Conservation (phyloP, 2,888 invertebrate genomes). For the Mesoligia furuncula region DNA sequence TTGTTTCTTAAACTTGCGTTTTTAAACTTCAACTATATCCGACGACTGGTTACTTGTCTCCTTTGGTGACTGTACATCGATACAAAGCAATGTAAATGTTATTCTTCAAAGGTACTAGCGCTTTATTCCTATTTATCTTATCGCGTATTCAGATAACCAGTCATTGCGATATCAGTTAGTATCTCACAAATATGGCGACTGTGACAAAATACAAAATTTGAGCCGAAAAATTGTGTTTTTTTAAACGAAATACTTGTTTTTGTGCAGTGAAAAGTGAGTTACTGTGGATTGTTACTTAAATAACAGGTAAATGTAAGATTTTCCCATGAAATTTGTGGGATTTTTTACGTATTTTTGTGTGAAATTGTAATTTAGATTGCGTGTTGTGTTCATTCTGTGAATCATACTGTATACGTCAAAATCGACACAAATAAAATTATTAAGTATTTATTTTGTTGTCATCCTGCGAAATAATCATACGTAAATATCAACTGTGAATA, state of each 20-base stretch:
- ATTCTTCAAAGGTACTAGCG: conserved; percentile 33
- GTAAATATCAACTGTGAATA: not conserved
- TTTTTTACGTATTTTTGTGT: not conserved
- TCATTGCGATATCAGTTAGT: conserved; percentile 21
- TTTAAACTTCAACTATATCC: no score
- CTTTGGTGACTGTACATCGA: not conserved
- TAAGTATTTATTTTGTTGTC: not conserved
- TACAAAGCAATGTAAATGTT: conserved; percentile 1
- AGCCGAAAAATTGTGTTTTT: not conserved
- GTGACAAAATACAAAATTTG: conserved; percentile 2
- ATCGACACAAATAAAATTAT: not conserved
- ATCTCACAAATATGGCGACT: conserved; percentile 19
- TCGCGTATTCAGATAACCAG: conserved; percentile 28
- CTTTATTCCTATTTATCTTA: conserved; percentile 54
- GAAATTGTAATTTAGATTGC: not conserved
- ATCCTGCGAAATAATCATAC: not conserved
- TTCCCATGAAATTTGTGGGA: not conserved
- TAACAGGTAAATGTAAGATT: not conserved
- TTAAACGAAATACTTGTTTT: not conserved
- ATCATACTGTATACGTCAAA: not conserved
- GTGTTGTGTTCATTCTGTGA: not conserved
- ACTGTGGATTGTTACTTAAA: conserved; percentile 25
- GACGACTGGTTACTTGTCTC: no score
- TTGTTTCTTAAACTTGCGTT: no score
- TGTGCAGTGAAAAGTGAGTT: conserved; percentile 21